phyloP scores from a whole-genome alignment of 2,797 vertebrate species.

The Smutsia temminckii region DNA sequence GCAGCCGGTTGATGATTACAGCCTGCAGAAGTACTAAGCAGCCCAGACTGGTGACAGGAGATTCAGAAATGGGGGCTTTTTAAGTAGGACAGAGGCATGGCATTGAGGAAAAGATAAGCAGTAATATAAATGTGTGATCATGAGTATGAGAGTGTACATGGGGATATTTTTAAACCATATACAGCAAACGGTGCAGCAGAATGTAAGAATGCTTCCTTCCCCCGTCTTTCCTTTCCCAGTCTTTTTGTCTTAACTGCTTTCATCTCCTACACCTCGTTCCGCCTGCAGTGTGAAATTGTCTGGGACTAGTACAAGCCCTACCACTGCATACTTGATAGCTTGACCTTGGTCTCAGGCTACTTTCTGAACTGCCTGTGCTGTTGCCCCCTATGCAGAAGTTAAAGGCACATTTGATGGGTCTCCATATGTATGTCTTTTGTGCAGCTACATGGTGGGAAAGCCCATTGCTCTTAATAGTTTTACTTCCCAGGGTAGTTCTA shows the following conservation, averaged over 20 bases:
- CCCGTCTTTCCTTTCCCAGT: background rate
- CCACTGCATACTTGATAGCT: background rate
- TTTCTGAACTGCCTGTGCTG: background rate
- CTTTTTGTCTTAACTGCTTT: constrained; percentile 24
- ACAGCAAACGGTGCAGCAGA: background rate
- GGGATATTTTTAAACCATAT: constrained; percentile 7
- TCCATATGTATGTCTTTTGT: constrained; percentile 67
- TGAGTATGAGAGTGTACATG: background rate
- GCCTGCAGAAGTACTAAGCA: background rate
- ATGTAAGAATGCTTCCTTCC: background rate
- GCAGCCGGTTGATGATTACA: background rate
- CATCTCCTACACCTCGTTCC: background rate
- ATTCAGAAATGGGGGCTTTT: background rate
- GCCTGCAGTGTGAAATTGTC: constrained; percentile 32
- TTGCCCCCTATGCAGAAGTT: constrained; percentile 62
- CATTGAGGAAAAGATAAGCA: background rate
- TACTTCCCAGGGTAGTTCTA: constrained; percentile 77
- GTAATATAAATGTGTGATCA: background rate
- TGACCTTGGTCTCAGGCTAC: constrained; percentile 57
- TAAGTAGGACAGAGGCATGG: background rate
- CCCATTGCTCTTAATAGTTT: constrained; percentile 76
- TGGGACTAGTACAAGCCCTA: background rate
- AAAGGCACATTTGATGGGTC: constrained; percentile 70
- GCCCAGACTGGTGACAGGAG: background rate
- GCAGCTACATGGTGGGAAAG: constrained; percentile 67